Base-by-base conservation (phyloP, 2,113 vertebrate species). In the Excalfactoria chinensis region DNA sequence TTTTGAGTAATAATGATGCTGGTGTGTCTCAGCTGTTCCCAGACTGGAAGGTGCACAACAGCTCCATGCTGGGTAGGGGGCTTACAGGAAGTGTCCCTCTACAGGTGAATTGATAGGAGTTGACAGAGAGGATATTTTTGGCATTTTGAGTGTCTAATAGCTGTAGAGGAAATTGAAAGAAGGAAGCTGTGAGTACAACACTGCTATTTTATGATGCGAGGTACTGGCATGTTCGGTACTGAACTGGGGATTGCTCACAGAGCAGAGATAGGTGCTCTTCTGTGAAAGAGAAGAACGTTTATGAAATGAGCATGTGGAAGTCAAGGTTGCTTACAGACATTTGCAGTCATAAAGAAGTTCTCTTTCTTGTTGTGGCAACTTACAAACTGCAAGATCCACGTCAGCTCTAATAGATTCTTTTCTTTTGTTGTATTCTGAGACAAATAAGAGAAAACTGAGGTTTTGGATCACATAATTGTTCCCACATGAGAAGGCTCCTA, bases 141-240 rank as follows among this genome's bases (percentile, higher is more conserved):
- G 6, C 40, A 0, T n/a, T 73, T 74, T 46, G 25, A 46, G 9
- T 34, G 25, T 4, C 11, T 58, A 21, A 8, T 67, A 35, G 43
- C 34, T 10, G 28, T 13, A 8, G 20, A 64, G 13, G 10, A 13
- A 0, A 2, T 37, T 3, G 48, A 44, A 90, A 32, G 13, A 26
- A 32, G 23, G 4, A 20, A 44, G 8, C 4, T 0, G 6, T 26
- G 15, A 48, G 11, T 0, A 2, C 51, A 41, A 17, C 28, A 1
- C 28, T 56, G 20, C 25, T 68, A 21, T 30, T 53, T 35, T 59
- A 1, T 59, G 46, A 7, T 22, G 26, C n/a, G 35, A 58, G 13
- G 21, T 78, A 20, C 28, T 74, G 60, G 20, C 2, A 5, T 41
- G 21, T 78, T 77, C 43, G 81, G 32, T 73, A 19, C 21, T 69